Evolutionary conservation across 2,113 vertebrate species (phyloP), one percentile per base, ranked within the genome.

Genomic region (Nycticryphes semicollaris): DNA sequence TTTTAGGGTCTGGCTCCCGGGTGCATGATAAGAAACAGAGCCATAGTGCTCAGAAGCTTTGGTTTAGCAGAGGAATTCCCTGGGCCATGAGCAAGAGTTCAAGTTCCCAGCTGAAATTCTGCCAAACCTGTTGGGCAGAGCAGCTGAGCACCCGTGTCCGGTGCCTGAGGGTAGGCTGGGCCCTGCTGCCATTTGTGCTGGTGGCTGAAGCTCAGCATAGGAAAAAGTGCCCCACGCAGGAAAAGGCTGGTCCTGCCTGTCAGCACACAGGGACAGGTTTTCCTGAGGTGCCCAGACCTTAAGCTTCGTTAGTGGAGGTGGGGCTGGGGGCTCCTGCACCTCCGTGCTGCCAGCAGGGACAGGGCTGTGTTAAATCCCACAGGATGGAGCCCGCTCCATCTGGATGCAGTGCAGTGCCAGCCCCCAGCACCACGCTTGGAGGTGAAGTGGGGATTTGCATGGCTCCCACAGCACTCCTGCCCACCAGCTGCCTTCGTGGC

Each of bases 401-500:
- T 48, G 28, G 60, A 31, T 43, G 68, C 37, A 13, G 37, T 13
- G 47, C 37, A 10, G 37, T 13, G 47, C 37, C 56, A 53, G 57
- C 25, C 5, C 59, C 28, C 12, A 23, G 59, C n/a, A 9, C n/a
- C 33, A 12, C 2, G 15, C 60, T 19, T 39, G 50, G 51, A 56
- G 23, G 51, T 0, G 6, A 66, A 60, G 28, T 9, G 22, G 23
- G 70, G 23, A 48, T 56, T 28, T 0, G 2, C 0, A 0, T 33
- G 23, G 23, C 30, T 28, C 50, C 28, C 1, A 2, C 1, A 10
- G 51, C 3, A 4, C 41, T 67, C 50, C 51, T 2, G 5, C 64
- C 22, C 43, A 39, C 53, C 0, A 3, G 10, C n/a, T 6, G 3
- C 64, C 53, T 17, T 59, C 3, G 3, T 7, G n/a, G 51, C 50